phyloP scores from a whole-genome alignment of 2,888 invertebrate genomes.

The Philonicus albiceps region DNA sequence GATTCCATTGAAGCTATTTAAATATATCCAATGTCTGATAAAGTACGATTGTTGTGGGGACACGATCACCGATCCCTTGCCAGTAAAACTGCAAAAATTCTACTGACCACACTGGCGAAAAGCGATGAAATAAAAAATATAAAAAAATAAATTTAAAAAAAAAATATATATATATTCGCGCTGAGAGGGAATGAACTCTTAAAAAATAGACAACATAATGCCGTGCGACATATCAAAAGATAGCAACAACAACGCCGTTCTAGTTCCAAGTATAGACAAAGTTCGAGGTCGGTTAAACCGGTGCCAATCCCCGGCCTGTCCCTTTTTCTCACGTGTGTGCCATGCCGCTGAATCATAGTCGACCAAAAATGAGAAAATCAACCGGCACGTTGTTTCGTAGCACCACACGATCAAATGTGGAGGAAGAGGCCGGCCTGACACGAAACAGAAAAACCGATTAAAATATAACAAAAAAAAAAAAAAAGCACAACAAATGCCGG shows the following conservation, averaged over 20 bases:
- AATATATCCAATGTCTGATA: background rate
- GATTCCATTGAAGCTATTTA: background rate
- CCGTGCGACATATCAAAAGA: background rate
- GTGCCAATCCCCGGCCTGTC: slow-evolving; percentile 5
- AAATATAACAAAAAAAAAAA: background rate
- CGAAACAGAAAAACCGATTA: background rate
- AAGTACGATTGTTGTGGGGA: background rate
- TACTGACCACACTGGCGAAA: background rate
- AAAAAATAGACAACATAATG: background rate
- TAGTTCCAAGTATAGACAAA: slow-evolving; percentile 15
- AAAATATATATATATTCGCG: background rate
- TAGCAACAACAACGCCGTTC: background rate
- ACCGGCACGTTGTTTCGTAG: background rate
- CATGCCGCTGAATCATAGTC: background rate
- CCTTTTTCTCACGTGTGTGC: slow-evolving; percentile 2
- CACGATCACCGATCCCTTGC: background rate
- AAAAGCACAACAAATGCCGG: background rate
- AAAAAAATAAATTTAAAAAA: background rate
- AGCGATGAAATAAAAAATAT: background rate
- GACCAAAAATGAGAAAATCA: background rate
- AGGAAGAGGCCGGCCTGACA: background rate
- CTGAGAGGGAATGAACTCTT: background rate
- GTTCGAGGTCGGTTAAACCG: slow-evolving; percentile 24
- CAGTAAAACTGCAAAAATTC: background rate
- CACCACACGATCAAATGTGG: background rate